Evolutionary conservation across 2,113 vertebrate species (phyloP).

Genomic region (Corydoras maculifer): DNA sequence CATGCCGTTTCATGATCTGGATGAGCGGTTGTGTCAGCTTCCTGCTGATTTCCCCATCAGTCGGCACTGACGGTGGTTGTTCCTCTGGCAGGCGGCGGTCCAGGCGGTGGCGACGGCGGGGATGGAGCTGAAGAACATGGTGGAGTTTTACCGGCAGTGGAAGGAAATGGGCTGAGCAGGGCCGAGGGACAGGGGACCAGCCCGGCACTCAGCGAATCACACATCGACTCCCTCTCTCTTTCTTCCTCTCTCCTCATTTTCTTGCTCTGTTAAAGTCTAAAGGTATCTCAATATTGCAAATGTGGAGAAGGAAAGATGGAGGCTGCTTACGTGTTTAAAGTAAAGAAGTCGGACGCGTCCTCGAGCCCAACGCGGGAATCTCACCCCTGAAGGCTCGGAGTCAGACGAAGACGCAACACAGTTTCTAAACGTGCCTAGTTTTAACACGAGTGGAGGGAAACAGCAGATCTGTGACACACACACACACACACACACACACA

Average conservation of each 20-base stretch:
- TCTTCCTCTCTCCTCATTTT: slow-evolving; percentile 60
- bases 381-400: slow-evolving; percentile 33
- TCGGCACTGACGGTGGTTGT: neutral
- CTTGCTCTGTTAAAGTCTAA: slow-evolving; percentile 59
- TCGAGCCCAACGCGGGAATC: slow-evolving; percentile 7
- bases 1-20: too few relatives aligned
- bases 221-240: slow-evolving; percentile 64
- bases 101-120: slow-evolving; percentile 76
- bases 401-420: slow-evolving; percentile 37
- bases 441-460: slow-evolving; percentile 60
- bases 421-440: slow-evolving; percentile 58
- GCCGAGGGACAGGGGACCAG: slow-evolving; percentile 46
- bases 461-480: slow-evolving; percentile 55
- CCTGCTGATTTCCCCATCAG: too few relatives aligned
- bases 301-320: slow-evolving; percentile 36
- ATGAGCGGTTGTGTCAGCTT: too few relatives aligned
- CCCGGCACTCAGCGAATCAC: slow-evolving; percentile 61
- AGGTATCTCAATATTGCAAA: slow-evolving; percentile 45
- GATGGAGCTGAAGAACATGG: slow-evolving; percentile 86
- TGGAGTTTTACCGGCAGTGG: slow-evolving; percentile 96
- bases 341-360: slow-evolving; percentile 41
- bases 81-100: slow-evolving; percentile 71
- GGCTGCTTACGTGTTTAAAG: slow-evolving; percentile 5
- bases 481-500: slow-evolving; percentile 32
- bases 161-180: slow-evolving; percentile 94